Evolutionary conservation across 37 sponge, comb jelly and placozoan species (phyloP).

Genomic region (Aplysina aerophoba): DNA sequence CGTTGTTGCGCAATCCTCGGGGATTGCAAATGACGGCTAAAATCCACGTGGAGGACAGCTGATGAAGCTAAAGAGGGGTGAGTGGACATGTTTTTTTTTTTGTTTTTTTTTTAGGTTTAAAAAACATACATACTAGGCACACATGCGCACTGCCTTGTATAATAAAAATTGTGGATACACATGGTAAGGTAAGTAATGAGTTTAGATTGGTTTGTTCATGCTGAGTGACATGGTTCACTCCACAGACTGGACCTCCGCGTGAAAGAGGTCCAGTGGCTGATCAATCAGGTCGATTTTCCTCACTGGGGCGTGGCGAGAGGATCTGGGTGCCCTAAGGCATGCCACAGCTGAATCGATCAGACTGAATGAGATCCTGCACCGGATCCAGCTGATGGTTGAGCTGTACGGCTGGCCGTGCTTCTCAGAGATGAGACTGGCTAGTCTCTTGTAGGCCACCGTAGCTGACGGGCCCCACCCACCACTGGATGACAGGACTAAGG

Average conservation of each 20-base stretch:
- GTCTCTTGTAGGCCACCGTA: background rate
- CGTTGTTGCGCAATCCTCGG: no score
- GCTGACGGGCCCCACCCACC: constrained; percentile 18
- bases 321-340: background rate
- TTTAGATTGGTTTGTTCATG: no score
- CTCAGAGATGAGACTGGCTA: background rate
- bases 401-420: background rate
- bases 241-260: background rate
- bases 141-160: no score
- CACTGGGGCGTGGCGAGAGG: background rate
- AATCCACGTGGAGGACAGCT: no score
- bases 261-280: background rate
- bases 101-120: no score
- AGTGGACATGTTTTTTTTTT: no score
- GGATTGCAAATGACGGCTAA: no score
- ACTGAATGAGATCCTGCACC: background rate
- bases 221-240: no score
- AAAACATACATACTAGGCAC: no score
- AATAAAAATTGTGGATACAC: no score
- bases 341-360: background rate
- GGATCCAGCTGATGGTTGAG: background rate
- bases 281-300: background rate
- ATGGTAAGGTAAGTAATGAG: no score
- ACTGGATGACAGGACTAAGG: background rate
- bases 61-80: no score